Conservation (phyloP, 2,888 invertebrate genomes). For the Sphinx pinastri region DNA sequence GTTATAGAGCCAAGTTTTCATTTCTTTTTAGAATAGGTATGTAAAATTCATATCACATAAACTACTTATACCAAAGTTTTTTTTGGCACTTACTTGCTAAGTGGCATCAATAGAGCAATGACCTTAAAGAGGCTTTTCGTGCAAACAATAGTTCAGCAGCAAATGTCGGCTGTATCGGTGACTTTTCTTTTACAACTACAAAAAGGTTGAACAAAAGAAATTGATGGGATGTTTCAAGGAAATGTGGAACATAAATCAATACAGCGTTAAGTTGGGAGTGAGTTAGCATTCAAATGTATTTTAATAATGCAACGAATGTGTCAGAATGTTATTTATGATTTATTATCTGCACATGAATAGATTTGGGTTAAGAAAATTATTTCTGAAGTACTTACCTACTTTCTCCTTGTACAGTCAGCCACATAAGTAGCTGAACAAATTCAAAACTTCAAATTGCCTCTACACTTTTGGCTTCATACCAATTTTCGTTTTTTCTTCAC, state of each 20-base stretch:
- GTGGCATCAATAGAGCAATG: conserved; percentile 35
- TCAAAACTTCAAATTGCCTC: too few species aligned
- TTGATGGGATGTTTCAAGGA: conserved; percentile 13
- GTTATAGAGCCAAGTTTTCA: too few species aligned
- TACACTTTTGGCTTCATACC: too few species aligned
- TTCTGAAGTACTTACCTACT: neutral
- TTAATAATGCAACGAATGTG: conserved; percentile 22
- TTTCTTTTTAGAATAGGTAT: too few species aligned
- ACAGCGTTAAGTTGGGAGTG: neutral
- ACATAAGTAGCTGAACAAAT: too few species aligned
- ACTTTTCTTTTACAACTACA: neutral
- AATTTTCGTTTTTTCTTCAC: too few species aligned
- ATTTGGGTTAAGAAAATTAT: neutral
- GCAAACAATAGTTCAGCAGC: neutral
- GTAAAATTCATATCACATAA: conserved; percentile 21
- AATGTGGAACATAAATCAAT: conserved; percentile 17
- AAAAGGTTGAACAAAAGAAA: conserved; percentile 1
- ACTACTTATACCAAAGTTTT: conserved; percentile 11
- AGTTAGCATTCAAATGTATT: conserved; percentile 9
- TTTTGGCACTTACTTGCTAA: conserved; percentile 30
- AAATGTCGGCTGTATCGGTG: neutral
- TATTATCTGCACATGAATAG: neutral
- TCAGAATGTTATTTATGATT: neutral
- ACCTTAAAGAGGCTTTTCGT: conserved; percentile 30
- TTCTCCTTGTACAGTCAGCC: too few species aligned